phyloP scores from a whole-genome alignment of 2,888 invertebrate species.

The Trichogramma dendrolimi region DNA sequence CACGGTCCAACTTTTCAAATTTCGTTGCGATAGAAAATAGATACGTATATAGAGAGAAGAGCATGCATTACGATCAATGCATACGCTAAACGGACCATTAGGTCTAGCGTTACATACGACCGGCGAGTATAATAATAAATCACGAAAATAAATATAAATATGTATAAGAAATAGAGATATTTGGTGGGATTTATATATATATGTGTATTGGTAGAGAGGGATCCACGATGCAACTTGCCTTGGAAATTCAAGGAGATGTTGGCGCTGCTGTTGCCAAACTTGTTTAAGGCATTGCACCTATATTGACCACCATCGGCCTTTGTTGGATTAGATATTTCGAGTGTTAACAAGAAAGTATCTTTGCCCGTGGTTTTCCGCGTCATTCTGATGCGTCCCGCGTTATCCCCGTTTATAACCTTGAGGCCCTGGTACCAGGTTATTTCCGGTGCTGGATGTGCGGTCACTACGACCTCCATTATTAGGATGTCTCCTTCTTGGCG shows the following conservation, averaged over 20 bases:
- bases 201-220: slow-evolving; percentile 20
- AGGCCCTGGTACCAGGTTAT: slow-evolving; percentile 94
- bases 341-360: slow-evolving; percentile 85
- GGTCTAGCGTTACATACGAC: slow-evolving; percentile 7
- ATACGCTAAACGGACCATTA: neutral
- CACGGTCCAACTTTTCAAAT: too few relatives aligned
- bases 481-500: slow-evolving; percentile 88
- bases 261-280: slow-evolving; percentile 98
- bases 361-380: slow-evolving; percentile 82
- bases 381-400: slow-evolving; percentile 85
- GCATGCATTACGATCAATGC: slow-evolving; percentile 16
- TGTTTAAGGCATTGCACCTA: slow-evolving; percentile 98
- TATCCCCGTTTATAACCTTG: slow-evolving; percentile 65
- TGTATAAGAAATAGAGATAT: neutral
- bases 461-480: slow-evolving; percentile 92
- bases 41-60: too few relatives aligned
- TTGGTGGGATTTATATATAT: neutral
- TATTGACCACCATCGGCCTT: slow-evolving; percentile 97
- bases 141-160: neutral
- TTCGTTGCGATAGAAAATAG: too few relatives aligned
- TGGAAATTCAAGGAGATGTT: slow-evolving; percentile 99
- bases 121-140: neutral
- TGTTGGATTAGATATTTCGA: slow-evolving; percentile 92
- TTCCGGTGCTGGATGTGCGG: slow-evolving; percentile 91
- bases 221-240: slow-evolving; percentile 63